phyloP scores from a whole-genome alignment of 2,113 vertebrate species.

The Ictalurus punctatus region DNA sequence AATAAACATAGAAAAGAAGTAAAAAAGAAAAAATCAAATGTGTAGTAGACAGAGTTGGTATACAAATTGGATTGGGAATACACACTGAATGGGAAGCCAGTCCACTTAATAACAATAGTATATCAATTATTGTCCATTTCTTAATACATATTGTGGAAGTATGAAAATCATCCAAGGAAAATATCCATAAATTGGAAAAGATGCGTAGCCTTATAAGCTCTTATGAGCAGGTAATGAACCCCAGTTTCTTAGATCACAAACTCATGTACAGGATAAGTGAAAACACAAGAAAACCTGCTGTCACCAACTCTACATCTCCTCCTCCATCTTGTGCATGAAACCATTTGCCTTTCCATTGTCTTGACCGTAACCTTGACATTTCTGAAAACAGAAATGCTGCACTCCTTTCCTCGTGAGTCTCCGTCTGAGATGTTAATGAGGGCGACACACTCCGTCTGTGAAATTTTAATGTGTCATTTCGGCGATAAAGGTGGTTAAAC shows the following conservation, averaged over 20 bases:
- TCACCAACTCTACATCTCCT: neutral
- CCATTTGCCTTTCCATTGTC: neutral
- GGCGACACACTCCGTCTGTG: conserved; percentile 29
- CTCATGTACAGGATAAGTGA: neutral
- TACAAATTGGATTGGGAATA: neutral
- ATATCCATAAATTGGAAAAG: neutral
- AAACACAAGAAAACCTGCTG: neutral
- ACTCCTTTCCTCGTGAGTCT: neutral
- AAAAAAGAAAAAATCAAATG: neutral
- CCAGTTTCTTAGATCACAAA: neutral
- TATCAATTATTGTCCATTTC: neutral
- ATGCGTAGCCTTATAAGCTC: neutral
- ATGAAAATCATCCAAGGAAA: neutral
- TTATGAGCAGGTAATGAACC: neutral
- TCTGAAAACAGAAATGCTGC: conserved; percentile 16
- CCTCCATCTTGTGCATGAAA: neutral
- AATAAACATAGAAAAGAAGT: neutral
- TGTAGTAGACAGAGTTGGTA: too few relatives aligned
- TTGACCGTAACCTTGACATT: conserved; percentile 42
- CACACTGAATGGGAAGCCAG: neutral
- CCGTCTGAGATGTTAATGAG: conserved; percentile 51
- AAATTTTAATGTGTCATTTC: conserved; percentile 58
- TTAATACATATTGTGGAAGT: neutral
- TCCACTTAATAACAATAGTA: neutral
- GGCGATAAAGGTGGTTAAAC: conserved; percentile 58